Conservation (phyloP, 2,888 invertebrate species). For the Xanthia togata region DNA sequence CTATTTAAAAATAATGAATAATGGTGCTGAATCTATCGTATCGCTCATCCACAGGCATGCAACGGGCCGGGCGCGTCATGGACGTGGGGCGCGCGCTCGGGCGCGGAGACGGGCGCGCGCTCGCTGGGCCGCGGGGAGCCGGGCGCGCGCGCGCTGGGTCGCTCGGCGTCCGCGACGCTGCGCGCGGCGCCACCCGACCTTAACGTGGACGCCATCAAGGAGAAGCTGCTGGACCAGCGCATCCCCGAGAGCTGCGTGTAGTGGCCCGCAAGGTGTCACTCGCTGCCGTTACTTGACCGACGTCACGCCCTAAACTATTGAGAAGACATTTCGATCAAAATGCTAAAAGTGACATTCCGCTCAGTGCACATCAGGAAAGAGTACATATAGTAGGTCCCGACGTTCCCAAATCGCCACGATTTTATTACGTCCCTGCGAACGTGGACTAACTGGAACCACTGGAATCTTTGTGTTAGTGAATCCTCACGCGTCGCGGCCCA, state of each 20-base stretch:
- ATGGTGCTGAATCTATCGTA: neutral
- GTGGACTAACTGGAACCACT: conserved; percentile 1
- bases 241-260: conserved; percentile 97
- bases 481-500: neutral
- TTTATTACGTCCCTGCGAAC: no score
- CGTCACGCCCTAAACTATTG: neutral
- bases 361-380: conserved; percentile 14
- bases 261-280: conserved; percentile 66
- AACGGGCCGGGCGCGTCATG: conserved; percentile 89
- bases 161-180: conserved; percentile 88
- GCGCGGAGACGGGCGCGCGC: conserved; percentile 84
- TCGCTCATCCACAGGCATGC: conserved; percentile 82
- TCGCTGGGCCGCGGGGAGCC: conserved; percentile 82
- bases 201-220: conserved; percentile 96
- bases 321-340: conserved; percentile 1
- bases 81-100: conserved; percentile 89
- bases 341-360: conserved; percentile 20
- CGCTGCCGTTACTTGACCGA: neutral
- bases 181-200: conserved; percentile 87
- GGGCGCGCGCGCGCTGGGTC: conserved; percentile 75
- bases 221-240: conserved; percentile 95
- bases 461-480: conserved; percentile 24
- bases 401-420: neutral
- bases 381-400: neutral
- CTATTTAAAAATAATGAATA: neutral